A percentile compares a stretch with the other conserved stretches of the same genome.
These are phyloP conservation scores for Lathronympha strigana DNA, from an alignment of 2,888 invertebrate species.

Conservation along the genomic window DNA sequence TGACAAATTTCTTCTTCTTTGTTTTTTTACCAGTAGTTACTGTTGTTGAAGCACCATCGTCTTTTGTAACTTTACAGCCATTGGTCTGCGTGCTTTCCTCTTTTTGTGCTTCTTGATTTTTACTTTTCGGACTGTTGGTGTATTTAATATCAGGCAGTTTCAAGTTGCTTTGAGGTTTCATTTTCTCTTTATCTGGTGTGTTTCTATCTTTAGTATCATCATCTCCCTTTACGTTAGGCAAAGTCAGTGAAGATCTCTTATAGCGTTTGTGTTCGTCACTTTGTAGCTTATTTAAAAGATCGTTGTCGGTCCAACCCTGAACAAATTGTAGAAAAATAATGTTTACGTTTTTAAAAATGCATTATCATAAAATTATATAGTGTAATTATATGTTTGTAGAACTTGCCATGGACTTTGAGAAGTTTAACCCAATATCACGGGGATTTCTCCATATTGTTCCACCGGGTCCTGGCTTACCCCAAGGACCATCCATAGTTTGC, in stretches of 20 bases:
- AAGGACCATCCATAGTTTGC: slow-evolving; percentile 81
- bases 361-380: not conserved
- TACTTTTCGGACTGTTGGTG: slow-evolving; percentile 51
- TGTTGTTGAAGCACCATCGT: slow-evolving; percentile 39
- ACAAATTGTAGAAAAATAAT: slow-evolving; percentile 30
- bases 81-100: slow-evolving; percentile 45
- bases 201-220: slow-evolving; percentile 62
- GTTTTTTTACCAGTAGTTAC: slow-evolving; percentile 54
- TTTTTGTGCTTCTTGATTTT: slow-evolving; percentile 48
- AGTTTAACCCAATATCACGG: slow-evolving; percentile 88
- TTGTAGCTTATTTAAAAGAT: slow-evolving; percentile 69
- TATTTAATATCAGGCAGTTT: slow-evolving; percentile 69
- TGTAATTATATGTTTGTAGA: not conserved
- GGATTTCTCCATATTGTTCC: slow-evolving; percentile 90
- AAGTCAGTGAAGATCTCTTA: slow-evolving; percentile 77
- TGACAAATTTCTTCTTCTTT: slow-evolving; percentile 66
- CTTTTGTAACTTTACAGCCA: slow-evolving; percentile 38
- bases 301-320: slow-evolving; percentile 79
- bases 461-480: slow-evolving; percentile 89
- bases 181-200: slow-evolving; percentile 59
- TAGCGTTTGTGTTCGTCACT: slow-evolving; percentile 57
- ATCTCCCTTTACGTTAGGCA: slow-evolving; percentile 79
- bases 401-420: slow-evolving; percentile 90
- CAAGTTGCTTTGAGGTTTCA: slow-evolving; percentile 55
- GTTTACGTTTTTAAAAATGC: not conserved